phyloP scores from a whole-genome alignment of 2,888 invertebrate genomes.

The Caenorhabditis zanzibari region DNA sequence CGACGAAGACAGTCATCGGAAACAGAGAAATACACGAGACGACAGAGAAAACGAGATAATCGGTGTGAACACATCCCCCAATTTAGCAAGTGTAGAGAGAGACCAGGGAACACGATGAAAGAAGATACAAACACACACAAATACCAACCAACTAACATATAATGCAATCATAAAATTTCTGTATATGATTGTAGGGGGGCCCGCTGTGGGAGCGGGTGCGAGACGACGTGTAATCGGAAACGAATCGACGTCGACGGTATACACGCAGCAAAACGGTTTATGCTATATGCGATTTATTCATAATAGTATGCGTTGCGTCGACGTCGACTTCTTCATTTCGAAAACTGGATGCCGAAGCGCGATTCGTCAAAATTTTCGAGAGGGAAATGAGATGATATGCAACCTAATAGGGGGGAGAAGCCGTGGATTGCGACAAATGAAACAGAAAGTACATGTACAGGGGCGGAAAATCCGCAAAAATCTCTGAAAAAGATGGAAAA shows the following conservation, averaged over 20 bases:
- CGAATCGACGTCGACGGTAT: conserved; percentile 31
- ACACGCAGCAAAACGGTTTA: conserved; percentile 58
- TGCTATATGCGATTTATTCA: conserved; percentile 62
- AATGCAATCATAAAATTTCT: conserved; percentile 61
- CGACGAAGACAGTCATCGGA: background rate
- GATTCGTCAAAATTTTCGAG: conserved; percentile 38
- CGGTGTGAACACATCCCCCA: conserved; percentile 31
- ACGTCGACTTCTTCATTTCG: conserved; percentile 41
- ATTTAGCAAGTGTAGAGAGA: conserved; percentile 22
- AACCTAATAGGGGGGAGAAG: conserved; percentile 28
- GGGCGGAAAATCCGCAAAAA: background rate
- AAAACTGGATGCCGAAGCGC: conserved; percentile 46
- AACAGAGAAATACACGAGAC: conserved; percentile 8
- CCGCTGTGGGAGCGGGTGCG: conserved; percentile 24
- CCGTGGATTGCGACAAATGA: background rate
- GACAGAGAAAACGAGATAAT: conserved; percentile 32
- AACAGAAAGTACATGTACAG: background rate
- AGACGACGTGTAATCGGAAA: conserved; percentile 60
- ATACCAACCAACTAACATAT: conserved; percentile 45
- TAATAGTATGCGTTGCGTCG: conserved; percentile 58
- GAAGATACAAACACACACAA: conserved; percentile 53
- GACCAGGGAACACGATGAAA: conserved; percentile 10
- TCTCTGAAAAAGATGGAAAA: background rate
- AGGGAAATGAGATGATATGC: conserved; percentile 32
- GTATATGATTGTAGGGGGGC: background rate